Percentiles rank a stretch among this genome's conserved stretches.
Conservation (phyloP, 2,888 invertebrate species). For the Leptinotarsa haldemani region DNA sequence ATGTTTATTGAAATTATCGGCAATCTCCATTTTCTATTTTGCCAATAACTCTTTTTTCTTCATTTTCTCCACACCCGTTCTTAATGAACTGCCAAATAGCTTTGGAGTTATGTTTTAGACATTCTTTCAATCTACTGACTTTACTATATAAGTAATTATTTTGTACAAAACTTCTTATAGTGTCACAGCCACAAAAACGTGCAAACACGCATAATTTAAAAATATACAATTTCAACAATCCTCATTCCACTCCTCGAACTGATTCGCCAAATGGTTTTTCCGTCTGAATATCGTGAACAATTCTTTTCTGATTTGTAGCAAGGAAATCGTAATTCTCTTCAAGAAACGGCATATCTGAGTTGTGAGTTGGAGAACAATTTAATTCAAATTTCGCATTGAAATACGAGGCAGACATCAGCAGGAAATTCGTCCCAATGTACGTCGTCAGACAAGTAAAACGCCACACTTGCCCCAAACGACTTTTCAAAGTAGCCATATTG, state of each 20-base stretch:
- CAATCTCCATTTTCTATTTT: too few species aligned
- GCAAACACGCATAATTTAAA: too few species aligned
- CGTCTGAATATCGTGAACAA: constrained; percentile 18
- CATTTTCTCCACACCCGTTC: too few species aligned
- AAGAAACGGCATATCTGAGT: constrained; percentile 28
- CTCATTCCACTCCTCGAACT: neutral
- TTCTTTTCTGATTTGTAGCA: constrained; percentile 31
- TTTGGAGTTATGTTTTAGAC: too few species aligned
- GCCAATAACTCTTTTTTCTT: too few species aligned
- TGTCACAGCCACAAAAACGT: too few species aligned
- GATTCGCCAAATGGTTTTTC: neutral
- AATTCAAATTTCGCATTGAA: constrained; percentile 49
- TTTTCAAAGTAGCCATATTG: constrained; percentile 59
- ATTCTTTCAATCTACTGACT: too few species aligned
- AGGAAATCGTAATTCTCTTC: constrained; percentile 30
- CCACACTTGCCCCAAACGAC: constrained; percentile 60
- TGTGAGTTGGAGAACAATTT: constrained; percentile 45
- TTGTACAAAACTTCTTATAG: too few species aligned
- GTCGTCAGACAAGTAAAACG: constrained; percentile 53
- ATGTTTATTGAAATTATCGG: too few species aligned
- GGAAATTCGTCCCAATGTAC: constrained; percentile 47
- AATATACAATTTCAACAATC: neutral
- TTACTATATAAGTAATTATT: too few species aligned
- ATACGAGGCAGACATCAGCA: constrained; percentile 50
- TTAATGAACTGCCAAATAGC: too few species aligned